phyloP scores from a whole-genome alignment of 2,888 invertebrate genomes.

The Callimorpha dominula region DNA sequence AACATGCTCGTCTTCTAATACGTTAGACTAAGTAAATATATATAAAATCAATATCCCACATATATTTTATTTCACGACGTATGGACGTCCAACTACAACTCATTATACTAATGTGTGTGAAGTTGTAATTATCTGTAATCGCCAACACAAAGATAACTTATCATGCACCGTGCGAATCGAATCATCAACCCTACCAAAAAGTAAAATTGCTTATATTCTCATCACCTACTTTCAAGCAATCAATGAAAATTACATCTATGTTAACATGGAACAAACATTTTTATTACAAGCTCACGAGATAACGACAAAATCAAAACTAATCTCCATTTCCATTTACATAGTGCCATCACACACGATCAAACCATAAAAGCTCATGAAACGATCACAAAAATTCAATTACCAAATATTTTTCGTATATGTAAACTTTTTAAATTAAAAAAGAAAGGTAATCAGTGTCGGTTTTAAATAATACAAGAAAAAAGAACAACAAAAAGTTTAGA shows the following conservation, averaged over 20 bases:
- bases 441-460: conserved; percentile 75
- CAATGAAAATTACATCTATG: conserved; percentile 41
- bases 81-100: no score
- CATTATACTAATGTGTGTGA: no score
- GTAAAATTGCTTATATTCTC: conserved; percentile 3
- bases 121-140: no score
- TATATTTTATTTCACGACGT: no score
- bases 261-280: conserved; percentile 39
- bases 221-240: conserved; percentile 33
- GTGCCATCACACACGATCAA: conserved; percentile 38
- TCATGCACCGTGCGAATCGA: not conserved
- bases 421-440: conserved; percentile 71
- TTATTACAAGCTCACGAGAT: conserved; percentile 36
- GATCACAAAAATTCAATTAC: conserved; percentile 72
- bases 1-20: no score
- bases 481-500: conserved; percentile 62
- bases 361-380: conserved; percentile 57
- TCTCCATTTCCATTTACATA: conserved; percentile 37
- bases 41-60: no score
- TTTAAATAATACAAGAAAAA: conserved; percentile 65
- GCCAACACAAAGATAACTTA: no score
- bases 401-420: conserved; percentile 62
- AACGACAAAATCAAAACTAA: conserved; percentile 30
- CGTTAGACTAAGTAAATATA: no score
- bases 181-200: conserved; percentile 1